A percentile compares a stretch with the other conserved stretches of the same genome.
phyloP scores from a whole-genome alignment of 2,113 vertebrate genomes.

The Rhipidura dahli region DNA sequence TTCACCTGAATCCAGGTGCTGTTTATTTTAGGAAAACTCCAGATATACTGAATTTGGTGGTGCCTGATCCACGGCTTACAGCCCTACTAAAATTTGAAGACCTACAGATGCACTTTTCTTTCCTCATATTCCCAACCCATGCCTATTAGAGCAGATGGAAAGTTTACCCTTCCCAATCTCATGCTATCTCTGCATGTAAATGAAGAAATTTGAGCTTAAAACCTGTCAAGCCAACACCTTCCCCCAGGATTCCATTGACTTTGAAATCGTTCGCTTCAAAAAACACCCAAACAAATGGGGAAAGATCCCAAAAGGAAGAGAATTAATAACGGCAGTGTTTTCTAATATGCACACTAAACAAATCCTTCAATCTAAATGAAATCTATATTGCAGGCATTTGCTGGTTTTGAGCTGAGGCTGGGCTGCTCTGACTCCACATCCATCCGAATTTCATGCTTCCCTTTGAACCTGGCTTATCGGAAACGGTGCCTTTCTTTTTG shows the following conservation, averaged over 20 bases:
- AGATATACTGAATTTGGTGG: background rate
- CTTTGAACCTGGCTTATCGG: slow-evolving; percentile 42
- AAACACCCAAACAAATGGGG: slow-evolving; percentile 17
- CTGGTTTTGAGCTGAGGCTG: background rate
- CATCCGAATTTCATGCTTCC: slow-evolving; percentile 34
- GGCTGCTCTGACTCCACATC: slow-evolving; percentile 8
- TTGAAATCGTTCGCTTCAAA: slow-evolving; percentile 1
- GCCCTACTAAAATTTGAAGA: background rate
- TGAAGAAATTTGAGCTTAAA: slow-evolving; percentile 35
- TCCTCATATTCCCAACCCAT: background rate
- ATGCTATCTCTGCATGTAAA: slow-evolving; percentile 42
- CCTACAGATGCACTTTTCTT: background rate
- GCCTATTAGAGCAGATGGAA: slow-evolving; percentile 33
- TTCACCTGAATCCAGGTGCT: background rate
- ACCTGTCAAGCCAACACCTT: slow-evolving; percentile 31
- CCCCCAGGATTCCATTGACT: slow-evolving; percentile 42
- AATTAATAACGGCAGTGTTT: slow-evolving; percentile 56
- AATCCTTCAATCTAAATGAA: slow-evolving; percentile 70
- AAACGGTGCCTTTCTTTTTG: background rate
- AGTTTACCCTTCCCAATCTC: slow-evolving; percentile 25
- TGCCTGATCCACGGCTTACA: background rate
- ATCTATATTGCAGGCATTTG: slow-evolving; percentile 60
- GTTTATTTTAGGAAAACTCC: background rate
- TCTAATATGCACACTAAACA: slow-evolving; percentile 49
- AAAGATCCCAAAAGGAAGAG: slow-evolving; percentile 26